Evolutionary conservation across 2,888 invertebrate genomes (phyloP).

Genomic region (Bruchidius siliquastri): DNA sequence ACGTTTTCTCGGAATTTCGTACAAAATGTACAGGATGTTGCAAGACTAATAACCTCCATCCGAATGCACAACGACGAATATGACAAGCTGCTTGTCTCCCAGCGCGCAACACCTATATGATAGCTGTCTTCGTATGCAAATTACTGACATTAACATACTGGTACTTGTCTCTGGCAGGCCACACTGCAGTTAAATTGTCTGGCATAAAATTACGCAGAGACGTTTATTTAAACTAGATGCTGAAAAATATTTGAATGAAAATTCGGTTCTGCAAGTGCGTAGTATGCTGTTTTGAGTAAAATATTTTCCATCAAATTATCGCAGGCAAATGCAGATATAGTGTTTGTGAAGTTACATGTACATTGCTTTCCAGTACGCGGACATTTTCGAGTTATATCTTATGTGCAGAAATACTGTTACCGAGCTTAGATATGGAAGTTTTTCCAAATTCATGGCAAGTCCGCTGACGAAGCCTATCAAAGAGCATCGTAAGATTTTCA

Average conservation of each 20-base stretch:
- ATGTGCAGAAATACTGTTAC: background rate
- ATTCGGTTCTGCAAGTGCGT: no score
- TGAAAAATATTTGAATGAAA: background rate
- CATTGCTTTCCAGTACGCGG: background rate
- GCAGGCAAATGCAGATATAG: background rate
- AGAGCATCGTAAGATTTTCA: background rate
- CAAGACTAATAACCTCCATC: background rate
- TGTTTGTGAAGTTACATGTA: background rate
- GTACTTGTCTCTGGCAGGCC: constrained; percentile 20
- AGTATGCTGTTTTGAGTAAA: no score
- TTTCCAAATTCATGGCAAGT: background rate
- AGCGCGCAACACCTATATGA: constrained; percentile 27
- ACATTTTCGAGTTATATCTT: background rate
- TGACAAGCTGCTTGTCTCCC: constrained; percentile 17
- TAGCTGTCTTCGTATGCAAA: constrained; percentile 35
- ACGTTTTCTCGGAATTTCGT: background rate
- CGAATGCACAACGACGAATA: constrained; percentile 15
- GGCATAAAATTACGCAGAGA: constrained; percentile 12
- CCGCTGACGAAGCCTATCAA: background rate
- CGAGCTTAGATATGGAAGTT: background rate
- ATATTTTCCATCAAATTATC: no score
- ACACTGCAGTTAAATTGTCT: constrained; percentile 25
- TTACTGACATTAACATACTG: constrained; percentile 32
- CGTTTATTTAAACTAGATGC: background rate
- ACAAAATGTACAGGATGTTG: background rate